Conservation (phyloP, 2,797 vertebrate genomes). For the Takifugu ocellatus region DNA sequence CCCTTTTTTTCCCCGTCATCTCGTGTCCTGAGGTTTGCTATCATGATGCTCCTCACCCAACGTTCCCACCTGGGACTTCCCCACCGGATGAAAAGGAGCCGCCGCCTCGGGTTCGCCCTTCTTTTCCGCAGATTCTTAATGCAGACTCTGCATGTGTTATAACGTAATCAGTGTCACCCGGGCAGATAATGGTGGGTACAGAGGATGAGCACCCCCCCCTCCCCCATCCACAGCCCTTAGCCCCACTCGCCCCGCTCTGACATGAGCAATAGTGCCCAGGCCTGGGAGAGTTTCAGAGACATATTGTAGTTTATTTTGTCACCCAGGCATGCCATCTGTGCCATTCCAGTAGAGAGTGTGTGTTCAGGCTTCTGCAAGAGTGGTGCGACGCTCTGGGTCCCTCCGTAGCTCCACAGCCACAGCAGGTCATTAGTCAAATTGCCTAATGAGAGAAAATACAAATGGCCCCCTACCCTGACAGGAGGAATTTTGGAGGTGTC, state of each 20-base stretch:
- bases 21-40: no score
- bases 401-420: conserved; percentile 69
- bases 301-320: conserved; percentile 79
- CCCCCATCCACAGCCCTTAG: conserved; percentile 66
- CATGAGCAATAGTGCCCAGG: conserved; percentile 73
- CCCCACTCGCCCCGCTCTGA: conserved; percentile 57
- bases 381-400: conserved; percentile 67
- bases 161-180: conserved; percentile 69
- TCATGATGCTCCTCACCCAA: no score
- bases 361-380: conserved; percentile 66
- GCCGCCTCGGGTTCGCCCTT: conserved; percentile 41
- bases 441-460: conserved; percentile 81
- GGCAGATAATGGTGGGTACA: conserved; percentile 73
- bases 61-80: conserved; percentile 15
- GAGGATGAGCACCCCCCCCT: conserved; percentile 54
- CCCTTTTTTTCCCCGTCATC: no score
- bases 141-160: conserved; percentile 71
- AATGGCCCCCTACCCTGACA: conserved; percentile 72
- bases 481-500: conserved; percentile 82
- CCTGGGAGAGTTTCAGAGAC: conserved; percentile 77
- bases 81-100: conserved; percentile 48
- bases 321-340: conserved; percentile 82
- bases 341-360: conserved; percentile 70
- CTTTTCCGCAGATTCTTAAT: conserved; percentile 67
- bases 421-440: conserved; percentile 77